Conservation (phyloP, 2,113 vertebrate genomes). For the Cercocebus atys region DNA sequence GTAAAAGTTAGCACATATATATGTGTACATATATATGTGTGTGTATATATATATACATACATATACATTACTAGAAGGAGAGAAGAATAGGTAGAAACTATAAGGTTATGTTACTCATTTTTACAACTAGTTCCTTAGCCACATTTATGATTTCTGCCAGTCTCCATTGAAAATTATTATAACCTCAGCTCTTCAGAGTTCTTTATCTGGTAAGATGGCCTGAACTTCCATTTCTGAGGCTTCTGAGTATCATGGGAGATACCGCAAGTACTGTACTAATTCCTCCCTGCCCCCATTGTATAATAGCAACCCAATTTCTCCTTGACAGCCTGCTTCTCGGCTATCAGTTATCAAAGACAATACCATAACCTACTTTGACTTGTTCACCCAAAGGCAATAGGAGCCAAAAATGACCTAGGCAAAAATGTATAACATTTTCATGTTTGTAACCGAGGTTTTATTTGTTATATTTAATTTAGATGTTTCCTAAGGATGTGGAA, state of each 20-base stretch:
- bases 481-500: not conserved
- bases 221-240: not conserved
- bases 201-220: not conserved
- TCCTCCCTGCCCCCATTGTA: fast-evolving
- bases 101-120: not conserved
- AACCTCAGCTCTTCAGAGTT: not conserved
- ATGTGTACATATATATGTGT: not conserved
- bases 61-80: not conserved
- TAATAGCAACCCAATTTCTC: not conserved
- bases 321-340: not conserved
- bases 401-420: no score
- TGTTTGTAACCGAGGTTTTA: not conserved
- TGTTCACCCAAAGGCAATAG: not conserved
- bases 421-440: not conserved
- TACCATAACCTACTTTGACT: not conserved
- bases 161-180: not conserved
- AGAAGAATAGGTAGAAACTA: not conserved
- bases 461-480: not conserved
- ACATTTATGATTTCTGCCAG: not conserved
- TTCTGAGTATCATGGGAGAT: not conserved
- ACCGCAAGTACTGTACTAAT: fast-evolving
- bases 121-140: not conserved
- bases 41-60: not conserved
- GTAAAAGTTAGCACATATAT: not conserved
- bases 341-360: not conserved